These are phyloP conservation scores for Notiomystis cincta DNA, from an alignment of 2,113 vertebrate species.

Conservation along the genomic window DNA sequence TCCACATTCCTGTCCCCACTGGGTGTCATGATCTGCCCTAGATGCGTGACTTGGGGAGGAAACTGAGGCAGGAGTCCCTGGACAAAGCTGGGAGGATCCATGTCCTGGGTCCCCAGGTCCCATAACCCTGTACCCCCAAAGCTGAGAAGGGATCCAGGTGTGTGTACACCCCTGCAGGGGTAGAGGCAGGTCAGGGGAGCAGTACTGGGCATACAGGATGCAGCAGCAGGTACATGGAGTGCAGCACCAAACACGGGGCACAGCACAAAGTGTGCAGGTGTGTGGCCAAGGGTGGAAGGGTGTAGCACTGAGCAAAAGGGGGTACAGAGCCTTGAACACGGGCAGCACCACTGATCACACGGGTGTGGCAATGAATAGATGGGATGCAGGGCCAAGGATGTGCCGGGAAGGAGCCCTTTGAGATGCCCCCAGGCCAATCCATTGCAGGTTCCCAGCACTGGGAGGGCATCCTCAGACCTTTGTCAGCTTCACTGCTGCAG, in stretches of 20 bases:
- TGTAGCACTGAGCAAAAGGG: background rate
- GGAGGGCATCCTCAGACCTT: background rate
- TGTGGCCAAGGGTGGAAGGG: background rate
- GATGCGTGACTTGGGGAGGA: background rate
- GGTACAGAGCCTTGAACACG: background rate
- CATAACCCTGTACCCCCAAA: background rate
- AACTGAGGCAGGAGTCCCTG: background rate
- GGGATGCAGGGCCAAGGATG: background rate
- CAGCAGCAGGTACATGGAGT: background rate
- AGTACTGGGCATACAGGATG: no score
- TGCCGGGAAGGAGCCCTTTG: background rate
- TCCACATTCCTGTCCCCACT: background rate
- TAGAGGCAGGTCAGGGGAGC: background rate
- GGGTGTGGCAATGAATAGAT: background rate
- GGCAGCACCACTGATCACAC: background rate
- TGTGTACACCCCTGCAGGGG: background rate
- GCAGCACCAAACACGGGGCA: background rate
- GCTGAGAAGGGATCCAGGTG: background rate
- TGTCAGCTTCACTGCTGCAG: background rate
- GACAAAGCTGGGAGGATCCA: background rate
- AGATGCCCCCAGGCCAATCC: background rate
- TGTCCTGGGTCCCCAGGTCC: fast-evolving
- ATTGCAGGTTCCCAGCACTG: background rate
- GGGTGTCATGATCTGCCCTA: background rate
- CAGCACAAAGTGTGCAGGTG: background rate